Evolutionary conservation across 2,113 vertebrate genomes (phyloP).

Genomic region (Phrynocephalus versicolor): DNA sequence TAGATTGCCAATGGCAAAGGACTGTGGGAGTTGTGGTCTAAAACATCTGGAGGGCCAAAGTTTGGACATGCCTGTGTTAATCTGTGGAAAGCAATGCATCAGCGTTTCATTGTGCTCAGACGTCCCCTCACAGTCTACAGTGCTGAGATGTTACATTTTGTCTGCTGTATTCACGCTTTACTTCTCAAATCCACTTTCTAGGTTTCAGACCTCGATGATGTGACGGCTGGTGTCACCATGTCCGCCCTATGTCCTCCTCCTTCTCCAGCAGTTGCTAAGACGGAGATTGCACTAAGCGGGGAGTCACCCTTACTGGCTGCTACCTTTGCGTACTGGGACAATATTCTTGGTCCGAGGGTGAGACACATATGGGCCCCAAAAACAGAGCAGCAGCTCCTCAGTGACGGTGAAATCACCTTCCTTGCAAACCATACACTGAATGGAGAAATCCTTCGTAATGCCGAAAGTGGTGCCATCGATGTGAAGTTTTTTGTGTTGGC

Average conservation of each 20-base stretch:
- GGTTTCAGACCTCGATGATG: constrained; percentile 41
- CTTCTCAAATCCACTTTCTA: constrained; percentile 39
- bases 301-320: constrained; percentile 94
- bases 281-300: constrained; percentile 86
- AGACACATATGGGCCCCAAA: constrained; percentile 95
- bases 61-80: no score
- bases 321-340: constrained; percentile 99
- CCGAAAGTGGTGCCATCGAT: constrained; percentile 94
- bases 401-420: constrained; percentile 94
- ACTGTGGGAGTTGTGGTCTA: no score
- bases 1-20: no score
- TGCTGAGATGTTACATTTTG: background rate
- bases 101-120: background rate
- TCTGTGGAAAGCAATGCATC: background rate
- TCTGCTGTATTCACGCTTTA: background rate
- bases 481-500: constrained; percentile 97
- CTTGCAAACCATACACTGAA: constrained; percentile 97
- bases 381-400: constrained; percentile 85
- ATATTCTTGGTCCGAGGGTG: constrained; percentile 95
- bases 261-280: constrained; percentile 95
- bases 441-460: constrained; percentile 95
- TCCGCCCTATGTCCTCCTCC: constrained; percentile 91
- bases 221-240: constrained; percentile 71
- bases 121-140: background rate
- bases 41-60: no score